Conservation (phyloP, 1,140 invertebrate genomes). For the Musca vetustissima region DNA sequence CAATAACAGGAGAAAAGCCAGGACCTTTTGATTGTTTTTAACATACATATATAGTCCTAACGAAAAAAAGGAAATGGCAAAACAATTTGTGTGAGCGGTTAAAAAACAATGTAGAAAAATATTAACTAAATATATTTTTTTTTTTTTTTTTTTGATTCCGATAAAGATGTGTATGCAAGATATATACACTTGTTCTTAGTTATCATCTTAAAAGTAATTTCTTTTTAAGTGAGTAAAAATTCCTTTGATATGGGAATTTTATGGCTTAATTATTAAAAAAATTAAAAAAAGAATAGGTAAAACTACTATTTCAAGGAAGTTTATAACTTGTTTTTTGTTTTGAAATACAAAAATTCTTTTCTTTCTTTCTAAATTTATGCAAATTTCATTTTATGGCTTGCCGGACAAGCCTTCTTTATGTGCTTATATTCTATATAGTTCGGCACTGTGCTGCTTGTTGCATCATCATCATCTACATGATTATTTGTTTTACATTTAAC, state of each 20-base stretch:
- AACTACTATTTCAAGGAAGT: not conserved
- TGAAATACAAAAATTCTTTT: too few species aligned
- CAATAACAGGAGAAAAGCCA: not conserved
- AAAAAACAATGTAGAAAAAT: not conserved
- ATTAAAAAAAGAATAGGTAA: too few species aligned
- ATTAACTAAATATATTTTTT: too few species aligned
- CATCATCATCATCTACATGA: constrained; percentile 10
- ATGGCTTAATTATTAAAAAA: too few species aligned
- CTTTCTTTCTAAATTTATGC: not conserved
- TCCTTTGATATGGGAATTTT: too few species aligned
- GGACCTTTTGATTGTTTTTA: not conserved
- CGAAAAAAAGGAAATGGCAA: too few species aligned
- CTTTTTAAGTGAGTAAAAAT: too few species aligned
- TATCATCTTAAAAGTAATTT: too few species aligned
- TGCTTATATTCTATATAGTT: constrained; percentile 9
- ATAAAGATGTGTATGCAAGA: too few species aligned
- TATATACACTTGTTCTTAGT: too few species aligned
- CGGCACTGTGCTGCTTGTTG: constrained; percentile 12
- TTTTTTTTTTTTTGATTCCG: too few species aligned
- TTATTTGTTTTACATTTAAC: too few species aligned
- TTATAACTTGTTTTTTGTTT: not conserved
- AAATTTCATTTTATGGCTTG: constrained; percentile 27
- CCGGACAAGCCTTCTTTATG: constrained; percentile 27
- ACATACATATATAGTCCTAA: not conserved
- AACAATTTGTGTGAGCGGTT: not conserved